Percentiles rank a stretch among this genome's conserved stretches.
Conservation (phyloP, 1,140 invertebrate genomes). For the Bombus confusus region DNA sequence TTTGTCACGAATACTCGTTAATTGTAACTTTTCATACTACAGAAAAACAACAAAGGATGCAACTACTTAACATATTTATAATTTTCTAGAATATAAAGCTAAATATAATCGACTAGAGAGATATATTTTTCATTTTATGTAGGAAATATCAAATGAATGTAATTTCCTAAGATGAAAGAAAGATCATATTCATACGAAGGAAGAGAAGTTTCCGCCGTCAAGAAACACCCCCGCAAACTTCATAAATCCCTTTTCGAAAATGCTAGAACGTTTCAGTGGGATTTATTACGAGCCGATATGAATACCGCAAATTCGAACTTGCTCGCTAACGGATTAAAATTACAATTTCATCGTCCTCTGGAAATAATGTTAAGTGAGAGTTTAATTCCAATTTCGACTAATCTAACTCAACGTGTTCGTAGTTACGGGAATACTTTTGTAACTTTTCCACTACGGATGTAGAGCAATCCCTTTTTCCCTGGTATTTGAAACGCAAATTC, state of each 20-base stretch:
- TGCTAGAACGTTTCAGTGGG: too few relatives aligned
- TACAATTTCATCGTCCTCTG: background rate
- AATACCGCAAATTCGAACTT: background rate
- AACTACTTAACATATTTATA: background rate
- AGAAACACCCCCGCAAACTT: background rate
- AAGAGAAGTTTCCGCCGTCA: background rate
- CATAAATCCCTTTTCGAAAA: background rate
- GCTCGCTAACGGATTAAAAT: background rate
- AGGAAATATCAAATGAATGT: background rate
- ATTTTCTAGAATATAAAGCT: background rate
- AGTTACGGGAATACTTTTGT: background rate
- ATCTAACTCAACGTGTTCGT: background rate
- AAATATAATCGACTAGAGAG: background rate
- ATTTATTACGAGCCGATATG: background rate
- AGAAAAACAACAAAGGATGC: background rate
- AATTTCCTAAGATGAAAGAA: background rate
- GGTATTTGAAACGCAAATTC: background rate
- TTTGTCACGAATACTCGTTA: background rate
- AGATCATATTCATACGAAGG: background rate
- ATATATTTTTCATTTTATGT: background rate
- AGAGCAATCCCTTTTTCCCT: background rate
- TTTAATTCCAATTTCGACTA: background rate
- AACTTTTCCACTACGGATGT: background rate
- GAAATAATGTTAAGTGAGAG: background rate
- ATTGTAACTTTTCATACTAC: background rate